Base-by-base conservation (phyloP, 1,140 invertebrate genomes). In the Temnothorax curvispinosus region DNA sequence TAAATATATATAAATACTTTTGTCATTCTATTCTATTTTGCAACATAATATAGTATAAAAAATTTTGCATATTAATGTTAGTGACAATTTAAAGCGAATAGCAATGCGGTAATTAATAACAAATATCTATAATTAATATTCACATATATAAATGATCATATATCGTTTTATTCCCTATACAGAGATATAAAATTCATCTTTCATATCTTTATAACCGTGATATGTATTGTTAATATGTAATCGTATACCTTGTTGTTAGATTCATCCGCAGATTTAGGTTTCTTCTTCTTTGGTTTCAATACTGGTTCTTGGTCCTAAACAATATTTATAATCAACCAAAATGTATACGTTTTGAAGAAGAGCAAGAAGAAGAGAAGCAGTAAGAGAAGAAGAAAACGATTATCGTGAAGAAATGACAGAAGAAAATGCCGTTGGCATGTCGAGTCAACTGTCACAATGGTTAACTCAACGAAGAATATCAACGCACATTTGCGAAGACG, bases 211-310 rank as follows among this genome's bases (percentile, higher is more conserved):
- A 35, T 21, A 58, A 72, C 35, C 7, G 27, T 69, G 18, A 80
- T 67, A 38, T 78, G 41, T 86, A 58, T 50, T 44, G 50, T 3
- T 69, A 75, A 52, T 62, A 41, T 27, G n/a, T 74, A 21, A 75
- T 65, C 35, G 27, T 88, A 13, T 92, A 92, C 92, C 92, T 92
- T 27, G 27, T 92, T 27, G 27, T 27, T 90, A 9, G 74, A 15
- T 72, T 92, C 91, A 71, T 92, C 89, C 18, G 47, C 41, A 21
- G 85, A 32, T 47, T 76, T 64, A 32, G 52, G 15, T 71, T 84
- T 88, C 32, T 88, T 92, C 72, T 74, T 72, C 69, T 88, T 92
- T 80, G 67, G 78, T 85, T 85, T 87, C 87, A 92, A 58, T n/a
- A 67, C 13, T 50, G 89, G 77, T 60, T 90, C 72, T 67, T 86